Percentiles rank a stretch among this genome's conserved stretches.
Conservation (phyloP, 2,888 invertebrate genomes). For the Cepaea hortensis region DNA sequence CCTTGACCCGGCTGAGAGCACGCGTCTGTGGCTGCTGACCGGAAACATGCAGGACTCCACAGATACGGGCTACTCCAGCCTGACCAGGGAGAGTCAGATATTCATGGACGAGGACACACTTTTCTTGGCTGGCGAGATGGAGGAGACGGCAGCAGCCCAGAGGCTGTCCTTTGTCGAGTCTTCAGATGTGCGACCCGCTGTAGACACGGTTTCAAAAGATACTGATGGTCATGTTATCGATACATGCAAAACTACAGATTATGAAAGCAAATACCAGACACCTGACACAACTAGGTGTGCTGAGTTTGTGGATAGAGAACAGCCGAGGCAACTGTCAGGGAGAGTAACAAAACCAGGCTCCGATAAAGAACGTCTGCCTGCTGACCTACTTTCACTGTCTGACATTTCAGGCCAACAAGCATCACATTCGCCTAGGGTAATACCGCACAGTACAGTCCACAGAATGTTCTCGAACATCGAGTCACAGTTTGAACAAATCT, state of each 20-base stretch:
- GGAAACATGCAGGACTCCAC: slow-evolving; percentile 67
- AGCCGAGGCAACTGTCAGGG: background rate
- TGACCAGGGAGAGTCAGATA: slow-evolving; percentile 60
- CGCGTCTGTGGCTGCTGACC: slow-evolving; percentile 42
- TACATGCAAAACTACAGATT: background rate
- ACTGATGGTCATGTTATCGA: background rate
- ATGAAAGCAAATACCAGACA: background rate
- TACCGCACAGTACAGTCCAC: background rate
- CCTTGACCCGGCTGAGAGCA: slow-evolving; percentile 39
- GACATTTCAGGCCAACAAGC: background rate
- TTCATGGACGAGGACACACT: slow-evolving; percentile 54
- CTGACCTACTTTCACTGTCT: background rate
- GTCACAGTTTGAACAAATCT: slow-evolving; percentile 23
- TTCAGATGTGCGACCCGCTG: background rate
- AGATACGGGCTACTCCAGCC: slow-evolving; percentile 69
- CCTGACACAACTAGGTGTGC: background rate
- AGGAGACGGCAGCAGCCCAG: slow-evolving; percentile 79
- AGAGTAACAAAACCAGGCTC: too few relatives aligned
- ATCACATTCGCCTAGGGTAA: background rate
- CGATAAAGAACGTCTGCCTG: background rate
- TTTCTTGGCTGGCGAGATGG: slow-evolving; percentile 73
- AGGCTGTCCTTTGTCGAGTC: slow-evolving; percentile 63
- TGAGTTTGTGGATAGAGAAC: background rate
- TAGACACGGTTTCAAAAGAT: too few relatives aligned
- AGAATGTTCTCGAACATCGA: slow-evolving; percentile 35